Evolutionary conservation across 1,140 invertebrate species (phyloP).

Genomic region (Meteorus sp.): DNA sequence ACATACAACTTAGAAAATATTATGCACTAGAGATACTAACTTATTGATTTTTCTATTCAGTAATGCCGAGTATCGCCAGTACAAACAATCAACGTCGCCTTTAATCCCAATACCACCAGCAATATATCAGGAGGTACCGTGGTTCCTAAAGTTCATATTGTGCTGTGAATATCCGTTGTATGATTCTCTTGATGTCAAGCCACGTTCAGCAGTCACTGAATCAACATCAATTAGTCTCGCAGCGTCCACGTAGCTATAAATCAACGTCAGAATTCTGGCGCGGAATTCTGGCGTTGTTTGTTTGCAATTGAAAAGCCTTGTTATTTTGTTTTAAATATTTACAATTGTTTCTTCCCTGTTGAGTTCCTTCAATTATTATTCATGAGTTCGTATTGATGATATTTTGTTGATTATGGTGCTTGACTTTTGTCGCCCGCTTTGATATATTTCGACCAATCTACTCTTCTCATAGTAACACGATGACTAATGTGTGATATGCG

Average conservation of each 20-base stretch:
- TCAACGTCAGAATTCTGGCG: constrained; percentile 57
- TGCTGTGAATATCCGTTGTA: constrained; percentile 89
- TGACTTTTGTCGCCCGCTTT: no score
- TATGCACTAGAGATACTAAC: neutral
- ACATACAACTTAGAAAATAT: neutral
- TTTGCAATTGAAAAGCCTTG: neutral
- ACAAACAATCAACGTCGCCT: constrained; percentile 84
- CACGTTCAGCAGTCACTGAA: constrained; percentile 69
- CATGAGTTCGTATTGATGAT: no score
- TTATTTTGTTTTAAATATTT: neutral
- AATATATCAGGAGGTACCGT: constrained; percentile 81
- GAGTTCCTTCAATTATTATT: no score
- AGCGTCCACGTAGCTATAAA: constrained; percentile 77
- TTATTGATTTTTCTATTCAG: constrained; percentile 54
- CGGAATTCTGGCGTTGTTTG: constrained; percentile 43
- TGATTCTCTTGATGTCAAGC: constrained; percentile 71
- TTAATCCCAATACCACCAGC: constrained; percentile 83
- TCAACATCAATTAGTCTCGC: constrained; percentile 74
- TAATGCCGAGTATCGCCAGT: constrained; percentile 80
- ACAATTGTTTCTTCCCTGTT: no score
- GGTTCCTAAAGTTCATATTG: constrained; percentile 76
- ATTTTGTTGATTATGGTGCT: no score
- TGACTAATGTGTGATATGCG: no score
- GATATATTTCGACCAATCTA: no score
- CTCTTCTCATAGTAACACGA: no score